Evolutionary conservation across 2,888 invertebrate genomes (phyloP).

Genomic region (Campopleginae sp.): DNA sequence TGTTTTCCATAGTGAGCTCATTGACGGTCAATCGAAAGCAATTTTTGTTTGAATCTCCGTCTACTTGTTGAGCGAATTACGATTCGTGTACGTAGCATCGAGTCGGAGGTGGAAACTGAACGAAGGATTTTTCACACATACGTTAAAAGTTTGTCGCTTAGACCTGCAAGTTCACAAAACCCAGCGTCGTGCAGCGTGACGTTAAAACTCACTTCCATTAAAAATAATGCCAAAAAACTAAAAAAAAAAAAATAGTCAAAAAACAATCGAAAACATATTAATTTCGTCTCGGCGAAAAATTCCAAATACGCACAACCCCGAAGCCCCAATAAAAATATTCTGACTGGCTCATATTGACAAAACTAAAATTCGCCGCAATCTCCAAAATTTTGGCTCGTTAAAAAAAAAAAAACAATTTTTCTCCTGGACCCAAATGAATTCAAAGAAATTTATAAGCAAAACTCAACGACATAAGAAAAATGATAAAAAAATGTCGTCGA

Average conservation of each 20-base stretch:
- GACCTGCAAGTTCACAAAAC: background rate
- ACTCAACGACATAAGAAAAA: background rate
- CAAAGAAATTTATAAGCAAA: background rate
- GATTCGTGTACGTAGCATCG: background rate
- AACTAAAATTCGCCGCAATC: background rate
- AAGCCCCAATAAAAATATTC: background rate
- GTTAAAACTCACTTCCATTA: background rate
- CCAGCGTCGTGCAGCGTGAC: background rate
- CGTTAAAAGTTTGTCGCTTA: background rate
- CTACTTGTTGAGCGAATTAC: background rate
- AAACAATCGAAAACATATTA: background rate
- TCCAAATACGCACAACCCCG: background rate
- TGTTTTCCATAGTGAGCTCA: background rate
- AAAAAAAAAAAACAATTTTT: background rate
- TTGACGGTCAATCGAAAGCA: background rate
- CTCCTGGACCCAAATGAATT: background rate
- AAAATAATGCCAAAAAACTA: background rate
- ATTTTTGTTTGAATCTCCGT: background rate
- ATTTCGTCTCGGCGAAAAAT: background rate
- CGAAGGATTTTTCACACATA: background rate
- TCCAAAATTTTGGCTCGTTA: background rate
- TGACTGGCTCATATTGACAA: background rate
- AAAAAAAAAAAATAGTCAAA: background rate
- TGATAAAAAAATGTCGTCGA: conserved; percentile 33
- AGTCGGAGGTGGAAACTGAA: background rate